Base-by-base conservation (phyloP, 2,888 invertebrate species). In the Stenodema calcarata region DNA sequence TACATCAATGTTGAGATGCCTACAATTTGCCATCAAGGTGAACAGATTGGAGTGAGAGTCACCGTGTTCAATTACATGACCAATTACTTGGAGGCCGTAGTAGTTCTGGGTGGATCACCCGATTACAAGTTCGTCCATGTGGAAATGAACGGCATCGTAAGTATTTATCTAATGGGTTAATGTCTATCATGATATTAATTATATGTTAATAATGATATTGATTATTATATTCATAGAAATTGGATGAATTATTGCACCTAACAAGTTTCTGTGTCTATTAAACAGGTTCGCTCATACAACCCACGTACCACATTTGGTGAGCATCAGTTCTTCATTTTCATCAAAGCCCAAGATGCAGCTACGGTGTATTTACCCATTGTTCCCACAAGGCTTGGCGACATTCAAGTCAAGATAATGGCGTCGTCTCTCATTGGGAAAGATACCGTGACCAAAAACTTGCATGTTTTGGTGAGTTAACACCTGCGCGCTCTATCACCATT, bases 1-100 rank as follows among this genome's bases (percentile, higher is more conserved):
- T 98, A 96, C 92, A 98, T 98, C 89, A 96, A 97, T 90, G 96
- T 98, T 79, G 98, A 99, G 91, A 97, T 98, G 92, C 98, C 98
- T 0, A 93, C 93, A 0, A 92, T 92, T 44, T 95, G 96, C 90
- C 94, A 95, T 50, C 96, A 97, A 91, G 98, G 98, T 4, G 98
- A 99, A 92, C 98, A 98, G 91, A 94, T 99, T 47, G 98, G 98
- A 12, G 93, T 99, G 42, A 93, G 98, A 41, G 96, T 98, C 0
- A 95, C 96, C 0, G 96, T 99, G 9, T 98, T 99, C 92, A 99
- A 99, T 92, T 98, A 98, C 92, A 95, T 97, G 95, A 94, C 94
- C 78, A 94, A 94, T 88, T 94, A 95, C 88, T 94, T 97, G 87
- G 97, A 97, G 91, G 96, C 96, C 0, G 95, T 96, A 0, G 96